phyloP scores from a whole-genome alignment of 2,113 vertebrate genomes.

The Pungitius pungitius region DNA sequence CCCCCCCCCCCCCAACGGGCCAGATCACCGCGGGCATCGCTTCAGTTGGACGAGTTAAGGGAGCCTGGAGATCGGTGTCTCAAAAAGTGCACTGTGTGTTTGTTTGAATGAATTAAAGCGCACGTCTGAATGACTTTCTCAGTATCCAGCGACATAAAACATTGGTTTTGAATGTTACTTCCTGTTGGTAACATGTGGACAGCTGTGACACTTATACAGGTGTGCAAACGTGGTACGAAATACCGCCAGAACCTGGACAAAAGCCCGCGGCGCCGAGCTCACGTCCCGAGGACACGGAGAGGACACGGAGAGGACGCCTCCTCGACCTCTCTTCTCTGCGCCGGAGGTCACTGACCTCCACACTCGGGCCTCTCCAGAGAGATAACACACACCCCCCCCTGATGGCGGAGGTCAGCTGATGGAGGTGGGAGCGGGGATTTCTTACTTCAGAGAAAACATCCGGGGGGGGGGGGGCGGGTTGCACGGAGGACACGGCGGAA shows the following conservation, averaged over 20 bases:
- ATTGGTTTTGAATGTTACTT: too few species aligned
- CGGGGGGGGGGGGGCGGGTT: neutral
- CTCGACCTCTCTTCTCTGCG: conserved; percentile 1
- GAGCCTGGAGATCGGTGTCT: neutral
- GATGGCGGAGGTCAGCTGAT: neutral
- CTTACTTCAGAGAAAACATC: neutral
- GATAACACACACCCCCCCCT: too few species aligned
- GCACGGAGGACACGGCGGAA: neutral
- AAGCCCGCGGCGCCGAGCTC: neutral
- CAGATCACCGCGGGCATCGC: too few species aligned
- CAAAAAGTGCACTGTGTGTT: neutral
- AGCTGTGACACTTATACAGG: conserved; percentile 15
- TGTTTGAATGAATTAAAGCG: neutral
- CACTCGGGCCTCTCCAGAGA: conserved; percentile 11
- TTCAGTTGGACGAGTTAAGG: neutral
- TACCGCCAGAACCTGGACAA: neutral
- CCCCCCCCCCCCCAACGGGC: too few species aligned
- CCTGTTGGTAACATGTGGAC: too few species aligned
- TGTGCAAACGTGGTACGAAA: conserved; percentile 3
- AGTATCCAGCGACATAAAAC: too few species aligned
- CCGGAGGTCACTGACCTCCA: conserved; percentile 33
- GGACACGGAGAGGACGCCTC: neutral
- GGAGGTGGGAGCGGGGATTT: neutral
- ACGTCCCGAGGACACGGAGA: too few species aligned
- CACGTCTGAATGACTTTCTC: too few species aligned